Conservation (phyloP, 92 coral and sea anemone species). For the Parazoanthus darwini region DNA sequence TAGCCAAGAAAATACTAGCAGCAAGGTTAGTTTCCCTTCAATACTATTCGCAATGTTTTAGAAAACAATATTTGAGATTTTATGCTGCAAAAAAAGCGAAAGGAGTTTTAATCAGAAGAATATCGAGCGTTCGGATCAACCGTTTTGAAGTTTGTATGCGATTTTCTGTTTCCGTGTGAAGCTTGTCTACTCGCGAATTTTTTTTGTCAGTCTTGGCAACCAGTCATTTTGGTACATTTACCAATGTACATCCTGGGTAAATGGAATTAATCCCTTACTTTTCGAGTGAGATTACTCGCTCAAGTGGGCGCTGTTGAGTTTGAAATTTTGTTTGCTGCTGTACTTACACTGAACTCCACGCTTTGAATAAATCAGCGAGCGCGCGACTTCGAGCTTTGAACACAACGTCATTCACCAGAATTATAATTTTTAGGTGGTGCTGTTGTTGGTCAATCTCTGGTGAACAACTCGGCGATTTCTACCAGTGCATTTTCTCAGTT, state of each 20-base stretch:
- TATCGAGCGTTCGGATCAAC: not conserved
- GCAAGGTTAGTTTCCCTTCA: conserved; percentile 29
- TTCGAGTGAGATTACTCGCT: not conserved
- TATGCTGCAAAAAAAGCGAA: not conserved
- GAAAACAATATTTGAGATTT: not conserved
- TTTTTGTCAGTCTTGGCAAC: not conserved
- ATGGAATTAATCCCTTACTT: not conserved
- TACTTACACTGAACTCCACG: not conserved
- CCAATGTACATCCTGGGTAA: not conserved
- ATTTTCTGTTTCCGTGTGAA: not conserved
- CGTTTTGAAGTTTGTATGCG: not conserved
- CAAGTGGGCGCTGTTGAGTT: not conserved
- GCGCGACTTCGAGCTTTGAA: not conserved
- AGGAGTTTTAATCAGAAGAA: not conserved
- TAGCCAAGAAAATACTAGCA: conserved; percentile 4
- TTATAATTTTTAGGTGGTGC: not conserved
- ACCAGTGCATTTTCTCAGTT: not conserved
- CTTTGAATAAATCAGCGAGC: not conserved
- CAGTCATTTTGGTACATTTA: not conserved
- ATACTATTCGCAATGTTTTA: not conserved
- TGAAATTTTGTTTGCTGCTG: not conserved
- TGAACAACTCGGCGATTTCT: not conserved
- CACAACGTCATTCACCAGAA: not conserved
- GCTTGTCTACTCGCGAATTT: not conserved
- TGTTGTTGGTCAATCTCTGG: too few relatives aligned